A percentile compares a stretch with the other conserved stretches of the same genome.
These are phyloP conservation scores for Reinhardtius hippoglossoides DNA, from an alignment of 2,113 vertebrate genomes.

Conservation along the genomic window DNA sequence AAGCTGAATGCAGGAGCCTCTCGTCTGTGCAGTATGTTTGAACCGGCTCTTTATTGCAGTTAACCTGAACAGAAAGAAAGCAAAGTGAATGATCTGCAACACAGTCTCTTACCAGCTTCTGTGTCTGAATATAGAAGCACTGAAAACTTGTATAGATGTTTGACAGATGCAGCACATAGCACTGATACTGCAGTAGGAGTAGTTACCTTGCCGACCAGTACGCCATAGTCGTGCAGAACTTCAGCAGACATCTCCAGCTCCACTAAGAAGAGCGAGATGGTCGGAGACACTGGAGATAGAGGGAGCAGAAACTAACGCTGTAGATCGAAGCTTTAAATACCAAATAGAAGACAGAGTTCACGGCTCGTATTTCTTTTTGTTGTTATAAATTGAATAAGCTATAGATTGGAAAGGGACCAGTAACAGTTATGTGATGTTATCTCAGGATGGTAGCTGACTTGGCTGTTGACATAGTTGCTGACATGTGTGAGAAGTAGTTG, in stretches of 20 bases:
- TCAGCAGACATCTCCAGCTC: constrained; percentile 87
- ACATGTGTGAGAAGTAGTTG: too few species aligned
- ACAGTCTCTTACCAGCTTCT: background rate
- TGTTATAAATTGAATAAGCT: too few species aligned
- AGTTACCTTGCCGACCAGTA: constrained; percentile 90
- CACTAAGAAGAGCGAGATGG: constrained; percentile 85
- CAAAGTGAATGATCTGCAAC: background rate
- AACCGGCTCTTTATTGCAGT: constrained; percentile 84
- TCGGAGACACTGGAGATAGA: constrained; percentile 82
- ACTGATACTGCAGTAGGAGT: background rate
- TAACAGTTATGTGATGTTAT: too few species aligned
- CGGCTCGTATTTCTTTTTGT: too few species aligned
- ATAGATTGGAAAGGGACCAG: too few species aligned
- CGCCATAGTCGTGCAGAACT: constrained; percentile 89
- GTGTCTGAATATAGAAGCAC: background rate
- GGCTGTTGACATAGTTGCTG: too few species aligned
- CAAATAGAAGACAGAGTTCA: background rate
- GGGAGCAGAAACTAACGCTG: background rate
- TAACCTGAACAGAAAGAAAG: constrained; percentile 81
- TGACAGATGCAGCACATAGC: background rate
- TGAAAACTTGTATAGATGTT: background rate
- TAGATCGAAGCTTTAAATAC: background rate
- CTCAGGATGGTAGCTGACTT: too few species aligned
- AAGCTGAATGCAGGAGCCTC: constrained; percentile 82
- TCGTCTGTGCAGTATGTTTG: constrained; percentile 87